These are phyloP conservation scores for Diphyllodes magnificus DNA, from an alignment of 2,113 vertebrate genomes.

Conservation along the genomic window DNA sequence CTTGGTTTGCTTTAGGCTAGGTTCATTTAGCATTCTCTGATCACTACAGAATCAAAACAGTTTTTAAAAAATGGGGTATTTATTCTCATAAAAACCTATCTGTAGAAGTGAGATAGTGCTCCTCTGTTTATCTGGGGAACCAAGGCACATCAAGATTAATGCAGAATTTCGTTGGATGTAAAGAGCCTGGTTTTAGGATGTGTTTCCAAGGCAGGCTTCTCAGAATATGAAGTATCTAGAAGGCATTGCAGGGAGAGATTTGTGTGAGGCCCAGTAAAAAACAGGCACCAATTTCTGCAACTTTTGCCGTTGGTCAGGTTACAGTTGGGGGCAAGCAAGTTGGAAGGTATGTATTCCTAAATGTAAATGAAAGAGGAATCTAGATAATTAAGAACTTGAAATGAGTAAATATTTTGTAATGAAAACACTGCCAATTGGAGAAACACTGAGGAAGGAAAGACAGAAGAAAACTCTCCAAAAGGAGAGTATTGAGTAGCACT, in stretches of 20 bases:
- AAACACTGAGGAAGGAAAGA: neutral
- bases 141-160: neutral
- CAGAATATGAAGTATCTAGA: neutral
- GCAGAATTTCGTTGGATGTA: neutral
- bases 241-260: neutral
- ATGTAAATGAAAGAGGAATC: neutral
- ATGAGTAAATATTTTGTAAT: neutral
- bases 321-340: neutral
- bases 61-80: neutral
- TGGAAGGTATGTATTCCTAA: neutral
- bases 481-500: neutral
- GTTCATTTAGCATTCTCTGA: neutral
- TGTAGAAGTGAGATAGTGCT: neutral
- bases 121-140: neutral
- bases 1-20: neutral
- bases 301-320: neutral
- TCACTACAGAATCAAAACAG: neutral
- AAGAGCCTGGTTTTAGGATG: neutral
- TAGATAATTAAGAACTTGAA: neutral
- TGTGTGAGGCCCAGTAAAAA: neutral
- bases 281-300: accelerated
- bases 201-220: neutral
- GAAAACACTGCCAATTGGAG: neutral
- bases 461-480: neutral
- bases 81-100: neutral